phyloP scores from a whole-genome alignment of 35 echinoderm and acorn worm genomes.

The Strongylocentrotus purpuratus region DNA sequence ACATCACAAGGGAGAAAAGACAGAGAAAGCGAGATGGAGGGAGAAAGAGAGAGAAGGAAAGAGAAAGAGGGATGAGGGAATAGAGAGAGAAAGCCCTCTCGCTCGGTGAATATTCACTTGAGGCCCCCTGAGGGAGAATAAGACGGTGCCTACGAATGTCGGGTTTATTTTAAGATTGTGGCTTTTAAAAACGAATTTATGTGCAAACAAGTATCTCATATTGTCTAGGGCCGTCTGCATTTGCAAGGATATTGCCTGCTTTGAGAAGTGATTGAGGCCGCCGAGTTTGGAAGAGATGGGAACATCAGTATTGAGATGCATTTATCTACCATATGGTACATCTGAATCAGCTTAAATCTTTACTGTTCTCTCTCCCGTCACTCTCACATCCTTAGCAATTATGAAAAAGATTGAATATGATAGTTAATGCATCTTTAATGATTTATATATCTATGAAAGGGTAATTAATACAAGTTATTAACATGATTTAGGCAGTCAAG shows the following conservation, averaged over 20 bases:
- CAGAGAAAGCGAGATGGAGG: neutral
- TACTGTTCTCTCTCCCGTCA: neutral
- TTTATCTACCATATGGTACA: neutral
- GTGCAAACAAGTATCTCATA: conserved; percentile 12
- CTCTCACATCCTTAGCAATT: neutral
- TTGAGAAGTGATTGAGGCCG: neutral
- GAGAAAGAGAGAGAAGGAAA: neutral
- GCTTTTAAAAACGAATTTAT: conserved; percentile 19
- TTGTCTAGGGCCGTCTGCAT: neutral
- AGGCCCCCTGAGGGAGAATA: neutral
- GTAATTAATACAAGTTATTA: too few relatives aligned
- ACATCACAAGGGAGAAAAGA: neutral
- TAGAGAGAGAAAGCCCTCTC: neutral
- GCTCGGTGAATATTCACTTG: conserved; percentile 1
- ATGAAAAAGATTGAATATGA: too few relatives aligned
- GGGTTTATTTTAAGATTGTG: conserved; percentile 13
- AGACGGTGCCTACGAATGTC: neutral
- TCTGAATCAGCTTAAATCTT: neutral
- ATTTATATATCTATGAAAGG: too few relatives aligned
- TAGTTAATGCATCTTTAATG: too few relatives aligned
- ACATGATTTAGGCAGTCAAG: too few relatives aligned
- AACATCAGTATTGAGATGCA: neutral
- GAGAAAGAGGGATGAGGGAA: neutral
- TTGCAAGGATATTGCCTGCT: neutral
- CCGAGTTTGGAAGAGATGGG: neutral